Conservation (phyloP, 2,888 invertebrate genomes). For the Artemia sinica region DNA sequence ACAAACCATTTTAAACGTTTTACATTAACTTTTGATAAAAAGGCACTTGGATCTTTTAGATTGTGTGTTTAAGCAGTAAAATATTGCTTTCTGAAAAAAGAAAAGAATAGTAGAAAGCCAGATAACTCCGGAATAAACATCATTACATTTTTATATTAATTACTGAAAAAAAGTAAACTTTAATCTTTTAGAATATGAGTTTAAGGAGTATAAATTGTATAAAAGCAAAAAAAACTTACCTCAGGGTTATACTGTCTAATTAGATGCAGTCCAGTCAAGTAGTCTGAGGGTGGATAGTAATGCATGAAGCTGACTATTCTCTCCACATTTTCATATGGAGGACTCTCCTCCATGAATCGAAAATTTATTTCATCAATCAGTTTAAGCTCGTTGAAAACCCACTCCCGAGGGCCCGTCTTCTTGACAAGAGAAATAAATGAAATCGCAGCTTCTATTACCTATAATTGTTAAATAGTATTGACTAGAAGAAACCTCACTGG, state of each 20-base stretch:
- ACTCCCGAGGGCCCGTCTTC: slow-evolving; percentile 45
- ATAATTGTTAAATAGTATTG: slow-evolving; percentile 25
- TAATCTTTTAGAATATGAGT: too few relatives aligned
- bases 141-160: too few relatives aligned
- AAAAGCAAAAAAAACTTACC: slow-evolving; percentile 30
- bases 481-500: slow-evolving; percentile 21
- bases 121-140: too few relatives aligned
- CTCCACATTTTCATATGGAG: slow-evolving; percentile 59
- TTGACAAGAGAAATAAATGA: slow-evolving; percentile 57
- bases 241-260: slow-evolving; percentile 58
- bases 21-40: too few relatives aligned
- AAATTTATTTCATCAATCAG: slow-evolving; percentile 54
- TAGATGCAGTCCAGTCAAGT: slow-evolving; percentile 54
- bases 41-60: too few relatives aligned
- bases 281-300: slow-evolving; percentile 55
- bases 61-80: too few relatives aligned
- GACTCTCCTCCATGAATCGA: slow-evolving; percentile 49
- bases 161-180: too few relatives aligned
- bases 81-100: too few relatives aligned
- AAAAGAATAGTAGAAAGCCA: too few relatives aligned
- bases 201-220: not conserved
- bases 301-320: slow-evolving; percentile 59
- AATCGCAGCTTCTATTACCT: slow-evolving; percentile 59
- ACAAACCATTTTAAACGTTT: too few relatives aligned
- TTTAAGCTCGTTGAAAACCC: slow-evolving; percentile 53